Conservation (phyloP, 2,888 invertebrate genomes). For the Heterodera filipjevi region DNA sequence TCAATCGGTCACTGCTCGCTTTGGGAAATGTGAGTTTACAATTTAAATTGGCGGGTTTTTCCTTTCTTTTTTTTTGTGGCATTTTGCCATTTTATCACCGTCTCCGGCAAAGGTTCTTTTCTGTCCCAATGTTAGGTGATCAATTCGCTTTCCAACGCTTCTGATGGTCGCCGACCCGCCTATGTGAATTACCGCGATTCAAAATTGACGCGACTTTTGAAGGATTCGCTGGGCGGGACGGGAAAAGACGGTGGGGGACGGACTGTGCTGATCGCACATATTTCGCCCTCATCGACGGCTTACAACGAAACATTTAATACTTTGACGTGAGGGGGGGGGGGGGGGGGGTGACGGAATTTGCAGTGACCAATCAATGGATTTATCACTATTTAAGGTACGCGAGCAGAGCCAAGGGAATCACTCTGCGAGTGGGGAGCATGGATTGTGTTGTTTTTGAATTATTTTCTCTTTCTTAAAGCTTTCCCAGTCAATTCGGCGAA, state of each 20-base stretch:
- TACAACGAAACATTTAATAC: conserved; percentile 92
- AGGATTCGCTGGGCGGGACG: conserved; percentile 65
- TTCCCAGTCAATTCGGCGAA: conserved; percentile 46
- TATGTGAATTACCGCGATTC: conserved; percentile 96
- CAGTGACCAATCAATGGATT: not conserved
- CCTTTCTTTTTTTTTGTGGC: not conserved
- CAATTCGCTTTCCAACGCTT: not conserved
- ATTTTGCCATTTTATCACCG: not conserved
- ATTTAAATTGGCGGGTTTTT: conserved; percentile 75
- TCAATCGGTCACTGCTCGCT: conserved; percentile 84
- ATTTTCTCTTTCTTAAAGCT: not conserved
- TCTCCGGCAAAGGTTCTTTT: not conserved
- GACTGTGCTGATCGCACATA: conserved; percentile 95
- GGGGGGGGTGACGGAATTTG: not conserved
- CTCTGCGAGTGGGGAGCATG: conserved; percentile 35
- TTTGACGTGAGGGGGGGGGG: conserved; percentile 66
- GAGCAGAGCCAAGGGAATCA: conserved; percentile 19
- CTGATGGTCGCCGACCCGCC: conserved; percentile 36
- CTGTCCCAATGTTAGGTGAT: not conserved
- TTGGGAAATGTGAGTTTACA: conserved; percentile 87
- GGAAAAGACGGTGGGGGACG: conserved; percentile 66
- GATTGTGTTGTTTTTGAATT: conserved; percentile 8
- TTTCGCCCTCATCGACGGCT: conserved; percentile 80
- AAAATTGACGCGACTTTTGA: conserved; percentile 82
- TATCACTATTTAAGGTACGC: conserved; percentile 2